Base-by-base conservation (phyloP, 92 coral and sea anemone genomes). In the Heteractis magnifica region DNA sequence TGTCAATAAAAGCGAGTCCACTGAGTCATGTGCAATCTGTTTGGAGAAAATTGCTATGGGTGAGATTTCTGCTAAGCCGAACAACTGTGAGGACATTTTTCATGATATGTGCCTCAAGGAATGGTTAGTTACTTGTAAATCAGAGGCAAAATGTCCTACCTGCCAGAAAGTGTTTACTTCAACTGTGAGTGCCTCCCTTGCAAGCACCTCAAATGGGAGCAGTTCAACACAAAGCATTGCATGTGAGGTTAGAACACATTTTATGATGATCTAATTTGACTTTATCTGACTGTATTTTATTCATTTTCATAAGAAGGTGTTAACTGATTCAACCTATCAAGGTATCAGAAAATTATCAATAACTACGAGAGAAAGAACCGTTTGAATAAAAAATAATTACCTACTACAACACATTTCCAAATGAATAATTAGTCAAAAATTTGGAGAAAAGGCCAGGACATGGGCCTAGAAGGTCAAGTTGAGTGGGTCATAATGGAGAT, bases 101-200 rank as follows among this genome's bases (percentile, higher is more conserved):
- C 59, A 75, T 75, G 59, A 75, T 50, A 15, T 15, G 23, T 75
- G 56, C 55, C 79, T 75, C 51, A 75, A 75, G 79, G 79, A 75
- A 75, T 75, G 79, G 79, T 14, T 75, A 49, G 79, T 49, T 75
- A 75, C 52, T 50, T 49, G 79, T 49, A 49, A 75, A 60, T 75
- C 79, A 75, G 79, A 75, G 55, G 79, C 79, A 49, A 75, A 75
- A 75, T 75, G 79, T 49, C 79, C 79, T 1, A 75, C 79, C 79
- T 75, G 79, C 55, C 51, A 75, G 51, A 75, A 75, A 75, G 79
- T 49, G 5, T 75, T 75, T 49, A 2, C 23, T 75, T 26, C 79
- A 75, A 49, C 55, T 75, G 79, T 75, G 79, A 75, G 23, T 75
- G 55, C 19, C 55, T 75, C 79, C 79, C 52, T 75, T 0, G 52